Percentiles rank a stretch among this genome's conserved stretches.
Conservation (phyloP, 1,140 invertebrate genomes). For the Diabrotica virgifera region DNA sequence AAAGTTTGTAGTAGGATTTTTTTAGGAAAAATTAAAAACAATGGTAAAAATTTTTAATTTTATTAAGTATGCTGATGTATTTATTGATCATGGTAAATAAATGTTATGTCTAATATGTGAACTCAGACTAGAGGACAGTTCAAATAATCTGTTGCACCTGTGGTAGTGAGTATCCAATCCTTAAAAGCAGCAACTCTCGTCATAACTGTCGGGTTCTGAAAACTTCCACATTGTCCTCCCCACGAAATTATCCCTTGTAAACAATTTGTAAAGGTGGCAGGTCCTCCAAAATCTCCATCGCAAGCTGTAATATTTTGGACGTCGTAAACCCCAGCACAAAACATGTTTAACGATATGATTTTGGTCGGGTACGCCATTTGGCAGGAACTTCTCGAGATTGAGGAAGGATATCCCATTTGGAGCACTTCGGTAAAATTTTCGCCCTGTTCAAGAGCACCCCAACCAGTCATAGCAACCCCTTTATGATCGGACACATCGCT, state of each 20-base stretch:
- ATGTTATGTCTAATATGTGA: not conserved
- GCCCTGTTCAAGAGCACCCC: slow-evolving; percentile 34
- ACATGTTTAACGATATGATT: slow-evolving; percentile 43
- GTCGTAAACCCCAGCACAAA: slow-evolving; percentile 43
- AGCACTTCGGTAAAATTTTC: not conserved
- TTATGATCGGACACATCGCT: slow-evolving; percentile 16
- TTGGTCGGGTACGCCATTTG: slow-evolving; percentile 25
- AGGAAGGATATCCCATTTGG: slow-evolving; percentile 13
- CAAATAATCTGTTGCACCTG: not conserved
- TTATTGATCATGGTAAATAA: not conserved
- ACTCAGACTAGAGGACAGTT: not conserved
- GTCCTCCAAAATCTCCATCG: slow-evolving; percentile 66
- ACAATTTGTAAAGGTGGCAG: slow-evolving; percentile 49
- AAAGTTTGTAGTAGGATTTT: too few relatives aligned
- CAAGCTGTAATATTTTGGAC: slow-evolving; percentile 56
- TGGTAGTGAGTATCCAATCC: slow-evolving; percentile 14
- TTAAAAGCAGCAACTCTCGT: slow-evolving; percentile 54
- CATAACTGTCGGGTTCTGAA: slow-evolving; percentile 66
- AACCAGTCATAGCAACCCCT: slow-evolving; percentile 29
- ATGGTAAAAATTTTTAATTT: too few relatives aligned
- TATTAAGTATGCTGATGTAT: not conserved
- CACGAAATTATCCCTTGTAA: slow-evolving; percentile 63
- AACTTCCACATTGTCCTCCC: slow-evolving; percentile 69
- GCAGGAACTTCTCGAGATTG: slow-evolving; percentile 14
- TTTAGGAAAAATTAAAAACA: too few relatives aligned